These are phyloP conservation scores for Tiliacea citrago DNA, from an alignment of 2,888 invertebrate genomes.

Conservation along the genomic window DNA sequence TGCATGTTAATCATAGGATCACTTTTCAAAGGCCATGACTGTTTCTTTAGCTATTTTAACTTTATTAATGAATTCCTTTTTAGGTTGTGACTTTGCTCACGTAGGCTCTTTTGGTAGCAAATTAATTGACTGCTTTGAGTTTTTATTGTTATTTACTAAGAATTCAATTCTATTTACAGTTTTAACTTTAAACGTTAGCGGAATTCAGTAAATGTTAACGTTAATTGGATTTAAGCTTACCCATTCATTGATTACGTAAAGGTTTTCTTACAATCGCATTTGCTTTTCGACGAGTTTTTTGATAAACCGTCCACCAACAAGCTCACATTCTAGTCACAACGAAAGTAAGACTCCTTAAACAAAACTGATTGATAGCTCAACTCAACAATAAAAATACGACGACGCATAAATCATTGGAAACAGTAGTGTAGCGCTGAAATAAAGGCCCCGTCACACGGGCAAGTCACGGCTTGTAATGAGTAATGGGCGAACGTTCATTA, in stretches of 20 bases:
- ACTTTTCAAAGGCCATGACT: conserved; percentile 54
- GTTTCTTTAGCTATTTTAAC: conserved; percentile 43
- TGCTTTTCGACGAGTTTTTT: background rate
- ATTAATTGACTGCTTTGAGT: conserved; percentile 11
- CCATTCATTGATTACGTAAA: background rate
- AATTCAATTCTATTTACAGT: background rate
- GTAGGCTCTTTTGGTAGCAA: conserved; percentile 20
- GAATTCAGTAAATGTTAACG: background rate
- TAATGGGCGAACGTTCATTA: conserved; percentile 83
- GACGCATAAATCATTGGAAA: conserved; percentile 75
- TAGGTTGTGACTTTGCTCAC: conserved; percentile 44
- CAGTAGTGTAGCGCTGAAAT: conserved; percentile 79
- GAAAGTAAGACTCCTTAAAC: conserved; percentile 35
- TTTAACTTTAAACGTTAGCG: background rate
- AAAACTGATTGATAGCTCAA: conserved; percentile 67
- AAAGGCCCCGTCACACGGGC: conserved; percentile 80
- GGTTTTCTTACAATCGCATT: background rate
- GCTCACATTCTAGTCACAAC: conserved; percentile 29
- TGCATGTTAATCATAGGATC: conserved; percentile 62
- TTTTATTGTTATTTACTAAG: conserved; percentile 8
- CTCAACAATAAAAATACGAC: conserved; percentile 69
- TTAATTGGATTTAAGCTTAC: background rate
- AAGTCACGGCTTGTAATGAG: conserved; percentile 83
- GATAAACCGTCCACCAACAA: conserved; percentile 11
- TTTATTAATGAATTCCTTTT: conserved; percentile 51